Evolutionary conservation across 2,888 invertebrate genomes (phyloP).

Genomic region (Opisthograptis luteolata): DNA sequence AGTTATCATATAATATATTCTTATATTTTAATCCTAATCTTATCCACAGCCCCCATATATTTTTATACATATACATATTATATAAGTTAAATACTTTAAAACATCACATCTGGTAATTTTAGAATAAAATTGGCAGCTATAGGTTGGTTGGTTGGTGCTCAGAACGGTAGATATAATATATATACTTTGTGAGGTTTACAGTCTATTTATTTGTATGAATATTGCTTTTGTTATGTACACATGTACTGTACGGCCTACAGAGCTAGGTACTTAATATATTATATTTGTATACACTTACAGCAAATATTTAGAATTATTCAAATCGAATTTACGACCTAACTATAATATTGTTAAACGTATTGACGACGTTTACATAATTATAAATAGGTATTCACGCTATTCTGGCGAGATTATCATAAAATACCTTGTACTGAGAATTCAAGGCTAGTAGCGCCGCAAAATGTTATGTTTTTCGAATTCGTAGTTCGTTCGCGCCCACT

Average conservation of each 20-base stretch:
- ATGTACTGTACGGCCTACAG: not conserved
- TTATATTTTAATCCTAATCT: constrained; percentile 10
- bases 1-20: not conserved
- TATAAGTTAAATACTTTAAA: not conserved
- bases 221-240: too few relatives aligned
- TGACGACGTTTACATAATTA: too few relatives aligned
- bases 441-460: too few relatives aligned
- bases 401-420: too few relatives aligned
- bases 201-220: constrained; percentile 2
- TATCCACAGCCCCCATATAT: constrained; percentile 28
- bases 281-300: not conserved
- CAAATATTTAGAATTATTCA: constrained; percentile 2
- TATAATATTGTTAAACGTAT: not conserved
- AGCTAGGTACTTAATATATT: not conserved
- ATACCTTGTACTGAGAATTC: too few relatives aligned
- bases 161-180: not conserved
- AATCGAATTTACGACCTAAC: too few relatives aligned
- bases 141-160: not conserved
- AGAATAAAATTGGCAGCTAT: constrained; percentile 7
- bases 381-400: too few relatives aligned
- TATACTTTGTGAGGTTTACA: not conserved
- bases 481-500: too few relatives aligned
- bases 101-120: constrained; percentile 12
- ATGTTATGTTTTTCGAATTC: too few relatives aligned
- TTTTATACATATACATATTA: not conserved